These are phyloP conservation scores for Syngnathus acus DNA, from an alignment of 2,797 vertebrate species.

Conservation along the genomic window DNA sequence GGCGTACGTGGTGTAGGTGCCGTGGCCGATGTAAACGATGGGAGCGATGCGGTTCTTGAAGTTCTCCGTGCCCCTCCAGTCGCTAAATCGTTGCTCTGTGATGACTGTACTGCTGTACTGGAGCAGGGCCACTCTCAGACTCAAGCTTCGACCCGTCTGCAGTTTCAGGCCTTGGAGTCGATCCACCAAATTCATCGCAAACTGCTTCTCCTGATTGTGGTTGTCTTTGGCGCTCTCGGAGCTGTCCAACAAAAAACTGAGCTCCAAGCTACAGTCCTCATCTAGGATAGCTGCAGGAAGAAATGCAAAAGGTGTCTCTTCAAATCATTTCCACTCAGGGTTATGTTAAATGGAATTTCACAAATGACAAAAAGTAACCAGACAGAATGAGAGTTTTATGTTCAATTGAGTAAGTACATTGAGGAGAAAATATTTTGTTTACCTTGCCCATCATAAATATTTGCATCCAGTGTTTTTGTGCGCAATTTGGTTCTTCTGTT, in stretches of 20 bases:
- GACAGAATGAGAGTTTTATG: too few relatives aligned
- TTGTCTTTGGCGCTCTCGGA: slow-evolving; percentile 86
- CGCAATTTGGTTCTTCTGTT: slow-evolving; percentile 62
- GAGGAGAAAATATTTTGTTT: slow-evolving; percentile 21
- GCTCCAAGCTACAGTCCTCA: slow-evolving; percentile 83
- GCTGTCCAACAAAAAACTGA: slow-evolving; percentile 86
- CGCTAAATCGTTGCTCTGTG: slow-evolving; percentile 79
- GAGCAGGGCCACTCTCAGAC: slow-evolving; percentile 77
- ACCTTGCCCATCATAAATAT: slow-evolving; percentile 76
- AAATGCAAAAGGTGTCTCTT: slow-evolving; percentile 13
- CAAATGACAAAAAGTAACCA: too few relatives aligned
- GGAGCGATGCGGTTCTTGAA: slow-evolving; percentile 75
- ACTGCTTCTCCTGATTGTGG: slow-evolving; percentile 81
- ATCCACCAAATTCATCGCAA: slow-evolving; percentile 76
- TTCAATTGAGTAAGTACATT: too few relatives aligned
- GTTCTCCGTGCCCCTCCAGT: slow-evolving; percentile 78
- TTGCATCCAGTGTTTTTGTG: slow-evolving; percentile 56
- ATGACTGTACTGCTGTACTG: slow-evolving; percentile 89
- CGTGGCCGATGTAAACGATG: slow-evolving; percentile 82
- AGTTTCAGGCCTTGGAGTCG: slow-evolving; percentile 73
- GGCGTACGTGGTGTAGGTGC: slow-evolving; percentile 87
- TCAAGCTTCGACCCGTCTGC: slow-evolving; percentile 68
- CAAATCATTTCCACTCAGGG: not conserved
- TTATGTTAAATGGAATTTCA: not conserved
- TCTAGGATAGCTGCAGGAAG: slow-evolving; percentile 64